Percentiles rank a stretch among this genome's conserved stretches.
Evolutionary conservation across 2,888 invertebrate genomes (phyloP).

Genomic region (Sacculina carcini): DNA sequence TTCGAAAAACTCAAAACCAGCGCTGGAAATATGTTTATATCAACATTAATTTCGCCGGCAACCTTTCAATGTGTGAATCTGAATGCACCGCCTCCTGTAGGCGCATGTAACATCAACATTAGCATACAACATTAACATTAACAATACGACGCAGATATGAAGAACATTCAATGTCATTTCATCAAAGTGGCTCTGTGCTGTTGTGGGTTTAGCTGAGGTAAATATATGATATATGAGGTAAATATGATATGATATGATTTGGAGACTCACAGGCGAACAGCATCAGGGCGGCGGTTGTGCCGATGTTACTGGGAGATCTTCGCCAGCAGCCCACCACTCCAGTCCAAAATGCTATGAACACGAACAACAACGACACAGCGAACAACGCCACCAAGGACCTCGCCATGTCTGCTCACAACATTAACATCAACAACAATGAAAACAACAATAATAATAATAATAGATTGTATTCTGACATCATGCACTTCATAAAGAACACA

Average conservation of each 20-base stretch:
- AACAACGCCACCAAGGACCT: slow-evolving; percentile 77
- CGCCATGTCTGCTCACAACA: slow-evolving; percentile 39
- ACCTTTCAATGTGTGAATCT: neutral
- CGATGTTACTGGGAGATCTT: slow-evolving; percentile 72
- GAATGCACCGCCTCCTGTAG: no score
- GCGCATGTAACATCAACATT: neutral
- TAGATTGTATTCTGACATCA: neutral
- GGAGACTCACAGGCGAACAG: slow-evolving; percentile 48
- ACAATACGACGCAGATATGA: no score
- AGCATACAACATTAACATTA: no score
- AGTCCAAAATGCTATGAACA: slow-evolving; percentile 81
- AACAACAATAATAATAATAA: slow-evolving; percentile 8
- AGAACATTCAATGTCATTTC: no score
- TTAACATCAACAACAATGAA: neutral
- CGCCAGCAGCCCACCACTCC: slow-evolving; percentile 93
- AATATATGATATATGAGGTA: no score
- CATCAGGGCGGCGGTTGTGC: slow-evolving; percentile 73
- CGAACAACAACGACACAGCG: slow-evolving; percentile 67
- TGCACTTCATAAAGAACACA: neutral
- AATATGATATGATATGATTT: no score
- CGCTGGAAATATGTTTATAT: neutral
- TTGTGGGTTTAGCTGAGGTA: no score
- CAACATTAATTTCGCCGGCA: neutral
- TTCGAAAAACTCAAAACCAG: neutral
- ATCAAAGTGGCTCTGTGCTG: no score